Conservation (phyloP, 2,797 vertebrate species). For the Nothura maculosa region DNA sequence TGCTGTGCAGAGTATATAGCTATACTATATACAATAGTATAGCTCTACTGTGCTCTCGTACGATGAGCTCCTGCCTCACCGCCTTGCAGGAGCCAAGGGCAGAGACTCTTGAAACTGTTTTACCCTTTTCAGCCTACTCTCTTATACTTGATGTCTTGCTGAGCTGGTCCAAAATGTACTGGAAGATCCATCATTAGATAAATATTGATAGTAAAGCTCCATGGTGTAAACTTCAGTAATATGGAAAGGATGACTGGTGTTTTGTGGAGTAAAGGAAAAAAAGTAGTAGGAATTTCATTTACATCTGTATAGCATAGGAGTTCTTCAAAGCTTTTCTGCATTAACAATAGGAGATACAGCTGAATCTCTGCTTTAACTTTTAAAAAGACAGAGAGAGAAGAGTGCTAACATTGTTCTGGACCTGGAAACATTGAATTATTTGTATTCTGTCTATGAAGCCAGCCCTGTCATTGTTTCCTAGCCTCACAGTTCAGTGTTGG, state of each 20-base stretch:
- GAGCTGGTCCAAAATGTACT: background rate
- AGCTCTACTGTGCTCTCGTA: background rate
- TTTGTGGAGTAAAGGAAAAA: background rate
- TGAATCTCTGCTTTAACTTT: background rate
- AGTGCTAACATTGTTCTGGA: background rate
- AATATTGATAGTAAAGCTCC: background rate
- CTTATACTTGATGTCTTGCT: background rate
- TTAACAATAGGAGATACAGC: background rate
- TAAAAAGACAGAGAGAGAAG: background rate
- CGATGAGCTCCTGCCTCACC: background rate
- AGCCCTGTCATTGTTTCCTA: background rate
- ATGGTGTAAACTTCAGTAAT: background rate
- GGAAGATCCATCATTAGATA: background rate
- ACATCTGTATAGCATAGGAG: background rate
- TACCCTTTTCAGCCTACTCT: background rate
- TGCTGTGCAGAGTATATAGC: too few relatives aligned
- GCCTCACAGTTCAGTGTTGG: background rate
- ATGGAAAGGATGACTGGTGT: accelerated
- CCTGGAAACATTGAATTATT: background rate
- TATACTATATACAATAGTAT: too few relatives aligned
- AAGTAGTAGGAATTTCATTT: background rate
- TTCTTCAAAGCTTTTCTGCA: background rate
- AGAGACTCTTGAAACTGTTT: background rate
- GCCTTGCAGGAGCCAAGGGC: background rate
- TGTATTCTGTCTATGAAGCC: background rate